Base-by-base conservation (phyloP, 2,888 invertebrate genomes). In the Phasia obesa region DNA sequence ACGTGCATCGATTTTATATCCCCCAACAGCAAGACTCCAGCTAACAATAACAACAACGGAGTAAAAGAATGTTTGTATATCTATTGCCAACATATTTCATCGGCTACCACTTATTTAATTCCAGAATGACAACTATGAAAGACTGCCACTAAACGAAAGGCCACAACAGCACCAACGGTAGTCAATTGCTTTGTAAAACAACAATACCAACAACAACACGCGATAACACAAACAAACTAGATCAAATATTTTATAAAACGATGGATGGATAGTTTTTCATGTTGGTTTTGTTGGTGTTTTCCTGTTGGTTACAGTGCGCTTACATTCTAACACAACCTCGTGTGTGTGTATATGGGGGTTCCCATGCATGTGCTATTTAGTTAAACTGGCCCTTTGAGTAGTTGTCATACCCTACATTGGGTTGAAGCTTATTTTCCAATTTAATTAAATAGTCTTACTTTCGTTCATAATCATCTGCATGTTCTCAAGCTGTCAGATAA, bases 71-170 rank as follows among this genome's bases (percentile, higher is more conserved):
- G 60, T 79, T 79, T 83, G 65, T 71, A 71, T 79, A 83, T 83
- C 79, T 71, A 83, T 83, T 83, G 83, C 79, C 55, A 79, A 73
- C 79, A 83, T 83, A 79, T 83, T 83, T 83, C 83, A 83, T 83
- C 83, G 83, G 79, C 71, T 76, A 83, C 79, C 79, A 83, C 75
- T 76, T 80, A 83, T 79, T 80, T 75, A 83, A 76, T 83, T 57
- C 67, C 47, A 53, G 53, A 79, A 71, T 79, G 79, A 70, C 83
- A 79, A 62, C 78, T 65, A 83, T 64, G 70, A 75, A 62, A 73
- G 67, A 73, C 53, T 70, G 70, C 47, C 69, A 55, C 42, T 64
- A 38, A 31, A 49, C 47, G 74, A 55, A 21, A 31, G 35, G 25
- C 42, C 60, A 71, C 42, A 57, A 62, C 15, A 44, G 44, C 44